Percentiles rank a stretch among this genome's conserved stretches.
Evolutionary conservation across 2,888 invertebrate genomes (phyloP).

Genomic region (Taphrorychus bicolor): DNA sequence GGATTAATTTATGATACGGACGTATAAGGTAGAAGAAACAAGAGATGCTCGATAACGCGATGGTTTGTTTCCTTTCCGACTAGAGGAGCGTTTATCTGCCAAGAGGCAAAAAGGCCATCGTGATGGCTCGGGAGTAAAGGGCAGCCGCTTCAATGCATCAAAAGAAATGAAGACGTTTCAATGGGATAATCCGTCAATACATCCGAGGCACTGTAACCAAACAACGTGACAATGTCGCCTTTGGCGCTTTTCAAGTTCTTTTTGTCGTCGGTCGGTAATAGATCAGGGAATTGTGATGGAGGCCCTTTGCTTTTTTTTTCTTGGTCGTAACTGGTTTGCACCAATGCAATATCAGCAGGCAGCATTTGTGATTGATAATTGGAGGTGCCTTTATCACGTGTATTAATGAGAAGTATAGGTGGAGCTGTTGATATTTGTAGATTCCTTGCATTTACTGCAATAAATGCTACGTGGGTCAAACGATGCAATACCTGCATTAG

Average conservation of each 20-base stretch:
- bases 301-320: background rate
- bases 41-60: too few relatives aligned
- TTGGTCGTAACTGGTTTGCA: conserved; percentile 5
- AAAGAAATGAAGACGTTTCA: conserved; percentile 42
- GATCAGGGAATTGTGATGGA: conserved; percentile 11
- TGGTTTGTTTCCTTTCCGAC: too few relatives aligned
- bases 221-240: conserved; percentile 42
- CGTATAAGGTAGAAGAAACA: too few relatives aligned
- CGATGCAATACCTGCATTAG: too few relatives aligned
- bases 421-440: too few relatives aligned
- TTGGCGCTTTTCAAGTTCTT: conserved; percentile 34
- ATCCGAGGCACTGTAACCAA: conserved; percentile 32
- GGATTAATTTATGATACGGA: too few relatives aligned
- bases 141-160: conserved; percentile 35
- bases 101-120: conserved; percentile 31
- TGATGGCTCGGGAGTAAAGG: conserved; percentile 16
- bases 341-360: conserved; percentile 10
- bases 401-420: too few relatives aligned
- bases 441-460: too few relatives aligned
- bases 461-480: too few relatives aligned
- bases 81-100: conserved; percentile 14
- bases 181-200: conserved; percentile 42
- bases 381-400: too few relatives aligned
- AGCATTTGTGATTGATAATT: too few relatives aligned
- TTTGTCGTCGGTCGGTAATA: conserved; percentile 31